A percentile compares a stretch with the other conserved stretches of the same genome.
Conservation (phyloP, 2,888 invertebrate genomes). For the Lomographa bimaculata region DNA sequence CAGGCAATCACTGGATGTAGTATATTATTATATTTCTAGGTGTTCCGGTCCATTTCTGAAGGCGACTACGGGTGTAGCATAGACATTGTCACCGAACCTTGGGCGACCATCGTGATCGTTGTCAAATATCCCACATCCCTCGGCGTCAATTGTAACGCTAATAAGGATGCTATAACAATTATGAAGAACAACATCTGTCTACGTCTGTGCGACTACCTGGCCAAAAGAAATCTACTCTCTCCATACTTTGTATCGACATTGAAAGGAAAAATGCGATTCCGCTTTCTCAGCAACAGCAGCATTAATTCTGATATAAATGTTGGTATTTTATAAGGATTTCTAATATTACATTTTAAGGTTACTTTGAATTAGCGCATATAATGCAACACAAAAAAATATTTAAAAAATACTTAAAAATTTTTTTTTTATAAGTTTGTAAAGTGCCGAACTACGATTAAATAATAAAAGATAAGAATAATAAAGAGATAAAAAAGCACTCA, state of each 20-base stretch:
- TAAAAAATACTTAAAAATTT: no score
- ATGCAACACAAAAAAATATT: no score
- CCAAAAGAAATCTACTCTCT: slow-evolving; percentile 34
- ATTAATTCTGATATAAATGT: slow-evolving; percentile 67
- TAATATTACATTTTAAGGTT: no score
- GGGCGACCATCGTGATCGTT: slow-evolving; percentile 49
- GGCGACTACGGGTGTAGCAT: slow-evolving; percentile 63
- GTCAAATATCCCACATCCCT: slow-evolving; percentile 59
- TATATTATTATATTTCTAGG: no score
- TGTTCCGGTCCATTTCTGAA: slow-evolving; percentile 57
- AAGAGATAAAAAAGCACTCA: no score
- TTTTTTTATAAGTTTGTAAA: no score
- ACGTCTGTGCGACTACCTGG: slow-evolving; percentile 53
- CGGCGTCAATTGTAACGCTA: slow-evolving; percentile 49
- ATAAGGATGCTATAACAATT: slow-evolving; percentile 55
- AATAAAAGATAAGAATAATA: no score
- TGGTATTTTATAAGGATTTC: no score
- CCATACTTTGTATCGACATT: slow-evolving; percentile 53
- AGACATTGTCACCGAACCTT: slow-evolving; percentile 54
- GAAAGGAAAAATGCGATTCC: slow-evolving; percentile 51
- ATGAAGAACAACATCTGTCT: slow-evolving; percentile 51
- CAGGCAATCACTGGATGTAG: no score
- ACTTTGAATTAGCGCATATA: slow-evolving; percentile 5
- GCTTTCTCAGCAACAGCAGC: slow-evolving; percentile 68
- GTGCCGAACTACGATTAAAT: no score